Evolutionary conservation across 37 sponge, comb jelly and placozoan genomes (phyloP).

Genomic region (Axinella damicornis): DNA sequence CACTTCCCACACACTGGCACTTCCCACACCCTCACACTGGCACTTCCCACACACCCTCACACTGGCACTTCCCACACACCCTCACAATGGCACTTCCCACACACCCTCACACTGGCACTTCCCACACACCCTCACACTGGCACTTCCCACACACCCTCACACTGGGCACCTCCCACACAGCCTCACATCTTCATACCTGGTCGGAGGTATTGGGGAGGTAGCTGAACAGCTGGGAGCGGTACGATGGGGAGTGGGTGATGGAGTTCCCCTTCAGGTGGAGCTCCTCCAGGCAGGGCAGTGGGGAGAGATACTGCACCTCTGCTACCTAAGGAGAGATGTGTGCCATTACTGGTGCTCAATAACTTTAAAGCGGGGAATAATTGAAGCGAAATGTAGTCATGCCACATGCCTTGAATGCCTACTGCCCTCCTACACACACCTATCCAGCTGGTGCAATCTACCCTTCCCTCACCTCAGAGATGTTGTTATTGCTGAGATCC

Average conservation of each 20-base stretch:
- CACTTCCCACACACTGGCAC: not conserved
- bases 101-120: too few relatives aligned
- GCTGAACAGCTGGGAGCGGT: slow-evolving; percentile 60
- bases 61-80: not conserved
- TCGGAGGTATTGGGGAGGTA: slow-evolving; percentile 21
- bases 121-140: too few relatives aligned
- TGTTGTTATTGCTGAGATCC: slow-evolving; percentile 55
- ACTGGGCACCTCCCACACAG: not conserved
- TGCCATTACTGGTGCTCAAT: too few relatives aligned
- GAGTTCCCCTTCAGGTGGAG: slow-evolving; percentile 74
- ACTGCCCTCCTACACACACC: too few relatives aligned
- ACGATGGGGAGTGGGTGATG: slow-evolving; percentile 46
- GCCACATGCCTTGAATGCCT: too few relatives aligned
- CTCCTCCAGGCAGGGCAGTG: slow-evolving; percentile 55
- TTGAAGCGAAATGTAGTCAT: too few relatives aligned
- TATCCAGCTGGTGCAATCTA: too few relatives aligned
- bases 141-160: too few relatives aligned
- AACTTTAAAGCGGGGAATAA: too few relatives aligned
- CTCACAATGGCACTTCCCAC: not conserved
- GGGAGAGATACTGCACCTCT: slow-evolving; percentile 53
- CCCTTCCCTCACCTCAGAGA: slow-evolving; percentile 63
- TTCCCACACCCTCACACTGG: not conserved
- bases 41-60: not conserved
- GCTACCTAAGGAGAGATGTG: too few relatives aligned
- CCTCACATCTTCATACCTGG: slow-evolving; percentile 13